Evolutionary conservation across 1,140 invertebrate species (phyloP).

Genomic region (Ridgeia piscesae): DNA sequence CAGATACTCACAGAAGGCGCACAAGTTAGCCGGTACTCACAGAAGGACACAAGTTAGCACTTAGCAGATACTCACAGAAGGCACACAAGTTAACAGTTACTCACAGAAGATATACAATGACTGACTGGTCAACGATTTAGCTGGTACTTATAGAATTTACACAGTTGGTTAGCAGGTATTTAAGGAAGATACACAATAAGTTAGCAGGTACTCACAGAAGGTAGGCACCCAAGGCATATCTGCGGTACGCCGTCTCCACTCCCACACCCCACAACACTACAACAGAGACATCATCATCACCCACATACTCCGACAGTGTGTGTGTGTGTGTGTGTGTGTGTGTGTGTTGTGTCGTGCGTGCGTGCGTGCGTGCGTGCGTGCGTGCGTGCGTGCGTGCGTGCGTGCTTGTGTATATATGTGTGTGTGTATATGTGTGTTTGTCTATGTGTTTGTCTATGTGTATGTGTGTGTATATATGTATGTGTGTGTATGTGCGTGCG

Average conservation of each 20-base stretch:
- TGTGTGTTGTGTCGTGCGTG: no score
- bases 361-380: no score
- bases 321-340: no score
- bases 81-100: conserved; percentile 26
- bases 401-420: no score
- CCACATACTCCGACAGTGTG: not conserved
- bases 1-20: conserved; percentile 35
- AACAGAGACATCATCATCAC: not conserved
- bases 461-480: no score
- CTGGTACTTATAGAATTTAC: no score
- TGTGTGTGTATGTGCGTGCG: no score
- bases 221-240: conserved; percentile 37
- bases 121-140: no score
- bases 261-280: conserved; percentile 36
- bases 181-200: conserved; percentile 35
- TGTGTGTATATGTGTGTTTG: no score
- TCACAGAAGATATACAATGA: conserved; percentile 41
- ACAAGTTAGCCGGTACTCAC: conserved; percentile 30
- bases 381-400: no score
- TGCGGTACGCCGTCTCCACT: conserved; percentile 36
- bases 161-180: conserved; percentile 16
- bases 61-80: conserved; percentile 33
- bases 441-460: no score
- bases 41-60: no score
- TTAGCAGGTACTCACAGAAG: conserved; percentile 33